Percentiles rank a stretch among this genome's conserved stretches.
Evolutionary conservation across 2,113 vertebrate species (phyloP).

Genomic region (Tragelaphus imberbis): DNA sequence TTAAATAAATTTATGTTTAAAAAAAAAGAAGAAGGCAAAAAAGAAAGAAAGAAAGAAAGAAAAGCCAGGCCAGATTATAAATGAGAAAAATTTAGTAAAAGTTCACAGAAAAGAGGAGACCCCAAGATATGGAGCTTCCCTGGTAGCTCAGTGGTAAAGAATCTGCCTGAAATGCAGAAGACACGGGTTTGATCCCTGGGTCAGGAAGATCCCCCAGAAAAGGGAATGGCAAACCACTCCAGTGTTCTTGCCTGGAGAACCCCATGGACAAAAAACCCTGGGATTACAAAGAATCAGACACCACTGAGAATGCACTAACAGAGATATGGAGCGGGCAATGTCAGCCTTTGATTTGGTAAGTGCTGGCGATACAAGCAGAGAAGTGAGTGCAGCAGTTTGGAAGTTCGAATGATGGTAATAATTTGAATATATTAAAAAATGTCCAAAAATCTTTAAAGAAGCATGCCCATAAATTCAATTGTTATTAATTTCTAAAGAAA

Average conservation of each 20-base stretch:
- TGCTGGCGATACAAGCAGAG: not conserved
- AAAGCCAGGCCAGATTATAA: not conserved
- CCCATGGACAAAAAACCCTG: not conserved
- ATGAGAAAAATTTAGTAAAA: not conserved
- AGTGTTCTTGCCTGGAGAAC: not conserved
- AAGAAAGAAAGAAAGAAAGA: not conserved
- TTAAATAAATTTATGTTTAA: too few relatives aligned
- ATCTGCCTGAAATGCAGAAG: not conserved
- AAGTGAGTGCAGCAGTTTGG: not conserved
- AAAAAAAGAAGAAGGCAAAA: too few relatives aligned
- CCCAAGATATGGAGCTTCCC: not conserved
- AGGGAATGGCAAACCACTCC: not conserved
- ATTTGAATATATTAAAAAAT: not conserved
- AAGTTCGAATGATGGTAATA: not conserved
- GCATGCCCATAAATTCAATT: not conserved
- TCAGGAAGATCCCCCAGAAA: not conserved
- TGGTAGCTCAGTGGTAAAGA: not conserved
- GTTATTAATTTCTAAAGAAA: not conserved
- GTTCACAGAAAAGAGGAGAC: not conserved
- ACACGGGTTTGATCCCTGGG: not conserved
- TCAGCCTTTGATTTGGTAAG: not conserved
- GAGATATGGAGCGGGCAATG: not conserved
- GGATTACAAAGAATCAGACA: not conserved
- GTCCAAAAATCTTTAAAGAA: not conserved
- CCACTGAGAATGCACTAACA: not conserved